Conservation (phyloP, 2,888 invertebrate genomes). For the Drosophila peninsularis region DNA sequence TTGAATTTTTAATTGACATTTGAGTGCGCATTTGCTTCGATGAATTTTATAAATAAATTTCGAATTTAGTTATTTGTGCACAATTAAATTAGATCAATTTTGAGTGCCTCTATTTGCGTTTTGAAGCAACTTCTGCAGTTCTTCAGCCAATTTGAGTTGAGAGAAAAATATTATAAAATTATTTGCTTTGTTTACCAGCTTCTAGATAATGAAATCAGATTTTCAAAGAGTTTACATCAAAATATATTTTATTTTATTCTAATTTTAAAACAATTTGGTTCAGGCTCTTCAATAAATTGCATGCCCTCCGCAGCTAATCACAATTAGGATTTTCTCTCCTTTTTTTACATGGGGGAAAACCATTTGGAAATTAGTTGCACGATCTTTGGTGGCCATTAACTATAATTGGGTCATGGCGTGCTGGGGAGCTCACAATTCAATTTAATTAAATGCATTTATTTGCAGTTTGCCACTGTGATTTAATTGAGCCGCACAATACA, state of each 20-base stretch:
- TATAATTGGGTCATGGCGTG: conserved; percentile 51
- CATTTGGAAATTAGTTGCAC: conserved; percentile 49
- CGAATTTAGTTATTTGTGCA: not conserved
- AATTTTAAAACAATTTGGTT: conserved; percentile 3
- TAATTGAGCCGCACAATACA: conserved; percentile 51
- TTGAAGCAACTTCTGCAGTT: not conserved
- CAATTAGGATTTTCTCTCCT: conserved; percentile 17
- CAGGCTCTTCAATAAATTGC: conserved; percentile 10
- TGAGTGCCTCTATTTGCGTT: too few species aligned
- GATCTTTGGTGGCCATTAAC: conserved; percentile 44
- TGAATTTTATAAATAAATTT: not conserved
- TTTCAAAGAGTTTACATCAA: too few species aligned
- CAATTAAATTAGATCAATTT: not conserved
- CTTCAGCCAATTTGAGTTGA: not conserved
- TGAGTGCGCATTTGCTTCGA: conserved; percentile 8
- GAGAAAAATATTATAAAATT: too few species aligned
- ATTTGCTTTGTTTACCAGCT: too few species aligned
- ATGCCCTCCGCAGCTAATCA: conserved; percentile 23
- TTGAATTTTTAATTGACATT: conserved; percentile 14
- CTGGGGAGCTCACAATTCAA: conserved; percentile 31
- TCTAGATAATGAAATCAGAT: too few species aligned
- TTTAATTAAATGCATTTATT: conserved; percentile 72
- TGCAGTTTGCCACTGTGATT: conserved; percentile 60
- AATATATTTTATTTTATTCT: not conserved
- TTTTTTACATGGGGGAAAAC: conserved; percentile 7